Percentiles rank a stretch among this genome's conserved stretches.
These are phyloP conservation scores for Propithecus perrieri DNA, from an alignment of 2,797 vertebrate species.

Conservation along the genomic window DNA sequence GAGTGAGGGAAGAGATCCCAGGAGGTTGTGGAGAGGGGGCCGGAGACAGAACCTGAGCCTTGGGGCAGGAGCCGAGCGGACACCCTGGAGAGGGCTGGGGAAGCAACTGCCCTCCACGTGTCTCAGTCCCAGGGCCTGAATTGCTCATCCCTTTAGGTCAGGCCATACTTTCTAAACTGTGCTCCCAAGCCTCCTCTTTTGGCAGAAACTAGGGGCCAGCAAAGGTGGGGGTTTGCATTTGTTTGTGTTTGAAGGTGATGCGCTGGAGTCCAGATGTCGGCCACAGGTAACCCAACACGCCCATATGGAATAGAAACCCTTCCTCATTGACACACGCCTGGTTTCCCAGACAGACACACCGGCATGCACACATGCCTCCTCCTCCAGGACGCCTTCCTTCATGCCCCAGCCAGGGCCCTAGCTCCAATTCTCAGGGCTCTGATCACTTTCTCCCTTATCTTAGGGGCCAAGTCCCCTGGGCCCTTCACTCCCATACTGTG, in stretches of 20 bases:
- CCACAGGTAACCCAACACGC: neutral
- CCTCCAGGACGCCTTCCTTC: neutral
- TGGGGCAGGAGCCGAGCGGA: neutral
- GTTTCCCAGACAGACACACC: neutral
- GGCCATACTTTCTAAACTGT: neutral
- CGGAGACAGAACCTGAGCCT: neutral
- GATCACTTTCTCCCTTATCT: neutral
- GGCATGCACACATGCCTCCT: neutral
- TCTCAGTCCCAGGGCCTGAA: neutral
- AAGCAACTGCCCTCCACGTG: neutral
- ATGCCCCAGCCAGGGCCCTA: neutral
- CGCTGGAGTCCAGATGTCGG: neutral
- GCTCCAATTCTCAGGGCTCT: neutral
- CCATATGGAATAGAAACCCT: neutral
- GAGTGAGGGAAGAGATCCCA: neutral
- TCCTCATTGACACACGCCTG: neutral
- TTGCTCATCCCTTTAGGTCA: neutral
- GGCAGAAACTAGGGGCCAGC: neutral
- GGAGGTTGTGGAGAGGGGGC: neutral
- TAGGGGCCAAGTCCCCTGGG: neutral
- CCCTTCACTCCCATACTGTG: neutral
- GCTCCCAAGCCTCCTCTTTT: neutral
- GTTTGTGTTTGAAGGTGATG: neutral
- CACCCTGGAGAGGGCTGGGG: rapidly evolving
- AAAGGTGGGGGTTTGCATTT: constrained; percentile 50